These are phyloP conservation scores for Pseudorhiza aurosa DNA, from an alignment of 30 jellyfish, hydroid and myxozoan species.

Conservation along the genomic window DNA sequence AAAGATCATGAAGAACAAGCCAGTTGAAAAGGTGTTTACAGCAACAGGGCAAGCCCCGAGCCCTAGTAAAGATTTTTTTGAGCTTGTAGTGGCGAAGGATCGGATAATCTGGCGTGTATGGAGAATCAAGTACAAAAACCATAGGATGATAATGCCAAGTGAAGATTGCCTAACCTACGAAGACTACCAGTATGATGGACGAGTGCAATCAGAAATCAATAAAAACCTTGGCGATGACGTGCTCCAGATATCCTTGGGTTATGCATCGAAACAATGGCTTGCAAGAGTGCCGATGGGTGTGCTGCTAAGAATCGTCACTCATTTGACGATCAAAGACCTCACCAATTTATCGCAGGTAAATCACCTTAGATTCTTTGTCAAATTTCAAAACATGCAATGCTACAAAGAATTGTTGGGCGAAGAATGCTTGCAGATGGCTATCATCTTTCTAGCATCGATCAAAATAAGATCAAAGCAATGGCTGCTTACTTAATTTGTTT, in stretches of 20 bases:
- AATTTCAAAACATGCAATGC: too few species aligned
- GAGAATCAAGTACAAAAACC: conserved; percentile 65
- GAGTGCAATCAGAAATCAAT: conserved; percentile 51
- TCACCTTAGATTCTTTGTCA: too few species aligned
- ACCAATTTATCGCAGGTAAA: conserved; percentile 69
- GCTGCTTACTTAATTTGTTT: too few species aligned
- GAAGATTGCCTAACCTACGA: conserved; percentile 62
- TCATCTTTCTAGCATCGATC: too few species aligned
- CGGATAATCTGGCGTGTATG: conserved; percentile 80
- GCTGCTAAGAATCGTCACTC: conserved; percentile 28
- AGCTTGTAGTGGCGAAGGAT: conserved; percentile 59
- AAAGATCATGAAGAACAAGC: conserved; percentile 10
- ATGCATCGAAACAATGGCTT: conserved; percentile 72
- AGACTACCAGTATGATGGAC: conserved; percentile 62
- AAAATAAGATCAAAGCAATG: too few species aligned
- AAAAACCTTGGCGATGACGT: conserved; percentile 78
- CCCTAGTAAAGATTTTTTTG: conserved; percentile 86
- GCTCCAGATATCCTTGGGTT: conserved; percentile 71
- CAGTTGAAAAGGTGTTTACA: conserved; percentile 57
- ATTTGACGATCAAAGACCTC: conserved; percentile 44
- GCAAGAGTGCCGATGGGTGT: conserved; percentile 67
- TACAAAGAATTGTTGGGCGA: too few species aligned
- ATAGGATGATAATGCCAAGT: conserved; percentile 64
- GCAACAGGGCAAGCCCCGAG: conserved; percentile 90
- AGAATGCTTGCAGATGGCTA: too few species aligned